Evolutionary conservation across 2,888 invertebrate species (phyloP).

Genomic region (Athrips mouffetella): DNA sequence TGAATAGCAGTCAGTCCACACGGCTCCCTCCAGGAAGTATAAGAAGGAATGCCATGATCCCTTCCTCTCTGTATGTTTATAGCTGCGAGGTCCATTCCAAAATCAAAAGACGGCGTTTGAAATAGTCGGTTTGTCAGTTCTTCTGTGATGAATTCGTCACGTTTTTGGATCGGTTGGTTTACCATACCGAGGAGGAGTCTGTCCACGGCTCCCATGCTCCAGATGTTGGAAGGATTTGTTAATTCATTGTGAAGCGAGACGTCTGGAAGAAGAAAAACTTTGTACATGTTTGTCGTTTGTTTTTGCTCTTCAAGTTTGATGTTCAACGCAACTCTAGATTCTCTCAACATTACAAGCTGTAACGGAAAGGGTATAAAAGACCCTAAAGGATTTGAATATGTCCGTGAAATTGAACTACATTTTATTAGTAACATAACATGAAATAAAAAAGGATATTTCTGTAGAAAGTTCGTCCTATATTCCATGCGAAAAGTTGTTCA

Average conservation of each 20-base stretch:
- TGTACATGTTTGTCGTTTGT: too few species aligned
- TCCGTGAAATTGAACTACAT: too few species aligned
- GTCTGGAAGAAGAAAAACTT: too few species aligned
- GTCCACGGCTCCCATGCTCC: constrained; percentile 88
- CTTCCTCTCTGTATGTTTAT: constrained; percentile 91
- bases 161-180: constrained; percentile 85
- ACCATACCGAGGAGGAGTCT: constrained; percentile 86
- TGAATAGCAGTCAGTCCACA: constrained; percentile 84
- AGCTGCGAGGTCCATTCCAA: constrained; percentile 92
- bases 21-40: constrained; percentile 87
- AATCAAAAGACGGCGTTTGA: constrained; percentile 82
- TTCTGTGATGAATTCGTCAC: constrained; percentile 89
- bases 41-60: constrained; percentile 91
- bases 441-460: too few species aligned
- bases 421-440: too few species aligned
- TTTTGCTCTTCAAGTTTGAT: too few species aligned
- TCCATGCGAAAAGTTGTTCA: too few species aligned
- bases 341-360: too few species aligned
- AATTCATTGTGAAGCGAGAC: constrained; percentile 89
- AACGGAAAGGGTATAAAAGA: too few species aligned
- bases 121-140: constrained; percentile 91
- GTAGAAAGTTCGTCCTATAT: too few species aligned
- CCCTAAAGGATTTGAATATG: too few species aligned
- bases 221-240: constrained; percentile 83
- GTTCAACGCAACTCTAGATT: too few species aligned